These are phyloP conservation scores for Scaptomyza pallida DNA, from an alignment of 1,140 invertebrate genomes.

Conservation along the genomic window DNA sequence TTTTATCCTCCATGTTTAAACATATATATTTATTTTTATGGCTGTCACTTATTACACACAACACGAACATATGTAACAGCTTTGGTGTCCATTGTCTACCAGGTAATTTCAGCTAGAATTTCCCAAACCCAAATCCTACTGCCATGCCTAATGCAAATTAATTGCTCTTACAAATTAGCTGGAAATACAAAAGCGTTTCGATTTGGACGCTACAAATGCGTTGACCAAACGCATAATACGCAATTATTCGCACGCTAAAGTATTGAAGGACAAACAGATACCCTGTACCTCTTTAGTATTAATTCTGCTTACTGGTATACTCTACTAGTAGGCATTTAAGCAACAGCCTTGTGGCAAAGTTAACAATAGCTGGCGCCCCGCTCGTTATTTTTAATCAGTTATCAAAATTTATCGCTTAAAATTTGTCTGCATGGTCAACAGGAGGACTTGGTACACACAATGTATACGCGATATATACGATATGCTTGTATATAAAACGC, in stretches of 20 bases:
- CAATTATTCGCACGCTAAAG: background rate
- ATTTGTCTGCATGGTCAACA: conserved; percentile 55
- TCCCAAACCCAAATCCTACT: background rate
- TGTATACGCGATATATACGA: no score
- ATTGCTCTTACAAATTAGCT: conserved; percentile 74
- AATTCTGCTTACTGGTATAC: conserved; percentile 2
- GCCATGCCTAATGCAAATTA: conserved; percentile 65
- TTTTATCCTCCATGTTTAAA: conserved; percentile 8
- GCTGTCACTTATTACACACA: background rate
- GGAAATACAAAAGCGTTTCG: conserved; percentile 37
- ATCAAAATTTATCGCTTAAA: conserved; percentile 69
- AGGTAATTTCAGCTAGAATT: conserved; percentile 25
- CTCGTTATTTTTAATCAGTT: conserved; percentile 80
- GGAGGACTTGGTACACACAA: background rate
- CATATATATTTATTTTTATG: conserved; percentile 2
- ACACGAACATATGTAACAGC: conserved; percentile 3
- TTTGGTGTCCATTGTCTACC: conserved; percentile 8
- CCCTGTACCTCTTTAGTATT: background rate
- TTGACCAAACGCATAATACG: conserved; percentile 14
- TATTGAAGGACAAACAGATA: background rate
- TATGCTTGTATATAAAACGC: background rate
- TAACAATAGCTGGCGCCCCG: conserved; percentile 55
- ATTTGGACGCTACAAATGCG: conserved; percentile 5
- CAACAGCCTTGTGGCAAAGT: conserved; percentile 45
- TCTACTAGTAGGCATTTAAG: background rate